A percentile compares a stretch with the other conserved stretches of the same genome.
Conservation (phyloP, 2,797 vertebrate genomes). For the Dryobates pubescens region DNA sequence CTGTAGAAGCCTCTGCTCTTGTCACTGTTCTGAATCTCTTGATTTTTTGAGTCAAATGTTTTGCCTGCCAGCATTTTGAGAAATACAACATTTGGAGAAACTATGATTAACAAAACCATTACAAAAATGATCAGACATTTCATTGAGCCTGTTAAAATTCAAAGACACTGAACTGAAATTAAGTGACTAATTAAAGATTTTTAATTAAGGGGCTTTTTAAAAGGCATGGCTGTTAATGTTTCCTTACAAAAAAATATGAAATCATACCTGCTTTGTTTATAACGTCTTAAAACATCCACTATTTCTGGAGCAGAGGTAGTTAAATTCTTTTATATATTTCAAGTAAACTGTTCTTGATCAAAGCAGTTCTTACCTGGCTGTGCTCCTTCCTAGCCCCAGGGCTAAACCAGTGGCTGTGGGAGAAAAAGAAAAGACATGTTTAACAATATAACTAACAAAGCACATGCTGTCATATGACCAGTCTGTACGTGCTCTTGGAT, state of each 20-base stretch:
- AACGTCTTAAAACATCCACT: background rate
- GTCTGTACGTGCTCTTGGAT: slow-evolving; percentile 49
- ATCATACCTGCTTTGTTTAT: background rate
- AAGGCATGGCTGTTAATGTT: background rate
- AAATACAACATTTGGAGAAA: background rate
- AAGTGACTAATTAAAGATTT: background rate
- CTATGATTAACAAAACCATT: background rate
- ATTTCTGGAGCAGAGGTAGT: background rate
- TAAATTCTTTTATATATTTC: slow-evolving; percentile 35
- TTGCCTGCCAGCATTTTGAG: background rate
- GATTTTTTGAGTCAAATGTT: background rate
- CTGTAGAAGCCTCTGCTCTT: background rate
- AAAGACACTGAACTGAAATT: background rate
- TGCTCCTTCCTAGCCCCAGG: slow-evolving; percentile 81
- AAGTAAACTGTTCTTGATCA: slow-evolving; percentile 50
- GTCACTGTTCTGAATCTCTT: background rate
- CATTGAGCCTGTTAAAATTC: background rate
- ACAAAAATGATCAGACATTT: background rate
- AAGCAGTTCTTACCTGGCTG: slow-evolving; percentile 80
- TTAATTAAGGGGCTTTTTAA: background rate
- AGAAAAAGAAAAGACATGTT: slow-evolving; percentile 72
- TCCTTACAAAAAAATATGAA: background rate
- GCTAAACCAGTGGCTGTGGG: slow-evolving; percentile 82
- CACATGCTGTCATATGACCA: slow-evolving; percentile 52
- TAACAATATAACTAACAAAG: slow-evolving; percentile 60